These are phyloP conservation scores for Oncorhynchus gorbuscha DNA, from an alignment of 2,113 vertebrate species.

Conservation along the genomic window DNA sequence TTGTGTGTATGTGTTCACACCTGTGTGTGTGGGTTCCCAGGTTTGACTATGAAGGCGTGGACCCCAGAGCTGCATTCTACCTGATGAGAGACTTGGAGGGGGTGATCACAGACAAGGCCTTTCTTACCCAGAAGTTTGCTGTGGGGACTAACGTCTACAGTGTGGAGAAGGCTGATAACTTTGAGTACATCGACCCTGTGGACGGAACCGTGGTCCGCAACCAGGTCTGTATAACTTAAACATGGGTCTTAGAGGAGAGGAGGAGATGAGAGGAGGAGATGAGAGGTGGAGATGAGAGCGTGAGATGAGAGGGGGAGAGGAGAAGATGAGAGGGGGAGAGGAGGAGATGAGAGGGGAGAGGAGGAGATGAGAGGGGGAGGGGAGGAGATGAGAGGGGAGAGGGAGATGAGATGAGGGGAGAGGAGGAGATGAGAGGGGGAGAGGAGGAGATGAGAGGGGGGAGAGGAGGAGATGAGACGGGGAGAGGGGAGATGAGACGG, in stretches of 20 bases:
- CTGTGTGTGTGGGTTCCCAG: conserved; percentile 61
- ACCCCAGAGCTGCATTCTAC: conserved; percentile 87
- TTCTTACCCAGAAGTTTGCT: conserved; percentile 92
- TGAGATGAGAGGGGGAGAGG: no score
- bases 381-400: no score
- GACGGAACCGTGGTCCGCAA: conserved; percentile 94
- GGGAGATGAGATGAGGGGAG: no score
- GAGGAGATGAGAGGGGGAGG: no score
- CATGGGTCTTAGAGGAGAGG: background rate
- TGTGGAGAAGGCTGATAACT: conserved; percentile 92
- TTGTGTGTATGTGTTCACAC: background rate
- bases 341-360: background rate
- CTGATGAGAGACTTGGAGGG: conserved; percentile 93
- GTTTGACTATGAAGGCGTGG: conserved; percentile 96
- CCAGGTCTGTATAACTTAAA: conserved; percentile 81
- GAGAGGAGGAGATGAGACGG: no score
- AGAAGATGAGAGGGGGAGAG: background rate
- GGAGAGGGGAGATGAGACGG: no score
- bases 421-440: no score
- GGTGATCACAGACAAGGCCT: conserved; percentile 89
- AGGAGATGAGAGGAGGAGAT: background rate
- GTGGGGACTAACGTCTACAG: conserved; percentile 89
- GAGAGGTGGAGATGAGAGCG: no score
- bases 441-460: no score
- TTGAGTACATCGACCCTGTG: conserved; percentile 96